Evolutionary conservation across 2,113 vertebrate genomes (phyloP).

Genomic region (Neogale vison): DNA sequence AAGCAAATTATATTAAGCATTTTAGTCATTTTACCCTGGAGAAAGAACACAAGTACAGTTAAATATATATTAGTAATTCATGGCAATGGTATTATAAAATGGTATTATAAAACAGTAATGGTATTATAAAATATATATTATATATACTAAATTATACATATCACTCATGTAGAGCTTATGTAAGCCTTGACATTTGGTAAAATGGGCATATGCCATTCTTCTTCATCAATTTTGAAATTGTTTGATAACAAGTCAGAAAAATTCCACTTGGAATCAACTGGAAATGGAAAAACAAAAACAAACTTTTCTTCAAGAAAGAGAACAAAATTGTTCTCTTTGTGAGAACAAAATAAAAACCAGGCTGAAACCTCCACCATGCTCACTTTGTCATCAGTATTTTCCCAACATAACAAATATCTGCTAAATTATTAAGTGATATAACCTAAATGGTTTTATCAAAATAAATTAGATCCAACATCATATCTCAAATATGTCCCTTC

Average conservation of each 20-base stretch:
- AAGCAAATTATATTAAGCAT: conserved; percentile 69
- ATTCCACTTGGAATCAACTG: conserved; percentile 36
- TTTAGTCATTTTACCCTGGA: conserved; percentile 67
- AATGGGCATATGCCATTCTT: background rate
- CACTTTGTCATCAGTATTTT: background rate
- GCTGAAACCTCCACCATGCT: background rate
- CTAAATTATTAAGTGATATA: background rate
- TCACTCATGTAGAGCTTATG: background rate
- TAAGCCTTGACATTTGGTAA: conserved; percentile 13
- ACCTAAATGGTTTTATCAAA: conserved; percentile 2
- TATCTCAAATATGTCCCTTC: background rate
- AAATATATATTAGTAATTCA: conserved; percentile 54
- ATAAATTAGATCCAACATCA: background rate
- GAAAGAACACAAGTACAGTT: conserved; percentile 57
- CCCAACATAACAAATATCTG: background rate
- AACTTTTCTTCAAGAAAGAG: background rate
- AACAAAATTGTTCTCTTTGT: background rate
- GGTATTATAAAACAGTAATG: conserved; percentile 22
- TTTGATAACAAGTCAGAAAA: conserved; percentile 38
- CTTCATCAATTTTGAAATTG: conserved; percentile 46
- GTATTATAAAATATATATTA: conserved; percentile 36
- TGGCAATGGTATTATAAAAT: conserved; percentile 31
- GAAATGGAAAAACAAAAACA: conserved; percentile 51
- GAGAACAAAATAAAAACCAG: conserved; percentile 39
- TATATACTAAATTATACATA: conserved; percentile 34